Conservation (phyloP, 2,797 vertebrate species). For the Octomys mimax region DNA sequence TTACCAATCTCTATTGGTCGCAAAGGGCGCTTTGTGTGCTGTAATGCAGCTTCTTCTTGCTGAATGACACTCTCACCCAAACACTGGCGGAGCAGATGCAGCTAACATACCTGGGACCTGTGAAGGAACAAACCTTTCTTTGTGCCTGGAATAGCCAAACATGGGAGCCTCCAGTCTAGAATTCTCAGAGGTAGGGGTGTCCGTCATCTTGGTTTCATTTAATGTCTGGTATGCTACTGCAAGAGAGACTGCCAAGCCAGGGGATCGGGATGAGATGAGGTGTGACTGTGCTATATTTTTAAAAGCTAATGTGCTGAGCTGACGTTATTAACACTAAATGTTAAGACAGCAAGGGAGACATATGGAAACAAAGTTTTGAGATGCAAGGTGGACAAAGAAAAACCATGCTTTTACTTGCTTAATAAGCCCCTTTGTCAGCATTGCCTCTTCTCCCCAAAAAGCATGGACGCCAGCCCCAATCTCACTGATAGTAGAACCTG, state of each 20-base stretch:
- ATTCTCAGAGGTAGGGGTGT: neutral
- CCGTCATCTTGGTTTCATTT: neutral
- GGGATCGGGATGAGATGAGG: neutral
- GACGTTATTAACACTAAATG: neutral
- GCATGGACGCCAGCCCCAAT: accelerated
- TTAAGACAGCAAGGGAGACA: neutral
- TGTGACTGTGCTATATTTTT: neutral
- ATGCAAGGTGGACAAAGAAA: neutral
- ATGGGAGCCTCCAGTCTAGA: neutral
- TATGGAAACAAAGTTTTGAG: neutral
- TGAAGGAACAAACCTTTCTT: neutral
- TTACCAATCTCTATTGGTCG: neutral
- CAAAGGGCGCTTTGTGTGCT: neutral
- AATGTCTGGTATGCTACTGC: neutral
- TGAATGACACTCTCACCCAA: neutral
- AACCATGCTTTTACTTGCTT: neutral
- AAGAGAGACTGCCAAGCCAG: neutral
- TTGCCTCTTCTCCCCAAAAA: neutral
- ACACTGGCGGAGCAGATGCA: neutral
- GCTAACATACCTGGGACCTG: neutral
- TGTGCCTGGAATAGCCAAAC: neutral
- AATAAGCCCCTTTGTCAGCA: neutral
- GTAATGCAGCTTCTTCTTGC: neutral
- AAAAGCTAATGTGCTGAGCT: neutral
- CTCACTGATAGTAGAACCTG: neutral